A percentile compares a stretch with the other conserved stretches of the same genome.
These are phyloP conservation scores for Ornithoptera priamus DNA, from an alignment of 2,888 invertebrate species.

Conservation along the genomic window DNA sequence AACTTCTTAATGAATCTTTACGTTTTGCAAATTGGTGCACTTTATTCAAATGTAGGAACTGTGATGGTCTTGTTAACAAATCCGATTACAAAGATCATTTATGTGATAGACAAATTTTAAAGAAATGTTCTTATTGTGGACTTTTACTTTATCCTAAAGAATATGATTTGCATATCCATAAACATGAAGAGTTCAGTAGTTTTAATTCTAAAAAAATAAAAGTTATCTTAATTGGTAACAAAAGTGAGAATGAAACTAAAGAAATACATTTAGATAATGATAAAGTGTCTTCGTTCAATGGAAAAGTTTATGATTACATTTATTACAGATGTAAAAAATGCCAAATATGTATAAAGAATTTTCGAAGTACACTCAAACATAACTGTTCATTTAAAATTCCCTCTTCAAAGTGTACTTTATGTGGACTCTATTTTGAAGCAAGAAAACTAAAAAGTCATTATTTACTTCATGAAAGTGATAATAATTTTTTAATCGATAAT, in stretches of 20 bases:
- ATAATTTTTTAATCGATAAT: constrained; percentile 48
- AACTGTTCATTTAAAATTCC: constrained; percentile 43
- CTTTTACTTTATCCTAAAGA: constrained; percentile 46
- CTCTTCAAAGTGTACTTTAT: constrained; percentile 49
- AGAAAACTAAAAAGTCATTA: constrained; percentile 47
- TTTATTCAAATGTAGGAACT: constrained; percentile 61
- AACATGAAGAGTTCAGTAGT: constrained; percentile 48
- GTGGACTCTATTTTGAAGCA: constrained; percentile 49
- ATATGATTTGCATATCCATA: constrained; percentile 46
- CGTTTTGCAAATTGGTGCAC: constrained; percentile 42
- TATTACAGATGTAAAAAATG: constrained; percentile 57
- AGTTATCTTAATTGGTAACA: constrained; percentile 53
- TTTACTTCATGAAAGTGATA: constrained; percentile 50
- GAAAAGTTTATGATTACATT: constrained; percentile 56
- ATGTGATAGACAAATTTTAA: constrained; percentile 45
- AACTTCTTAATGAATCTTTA: constrained; percentile 43
- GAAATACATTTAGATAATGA: constrained; percentile 10
- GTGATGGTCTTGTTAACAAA: constrained; percentile 50
- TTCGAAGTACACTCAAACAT: constrained; percentile 42
- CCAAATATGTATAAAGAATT: constrained; percentile 46
- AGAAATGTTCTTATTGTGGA: constrained; percentile 53
- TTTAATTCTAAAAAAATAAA: constrained; percentile 52
- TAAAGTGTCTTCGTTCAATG: constrained; percentile 43
- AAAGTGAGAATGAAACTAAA: constrained; percentile 20
- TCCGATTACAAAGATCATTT: constrained; percentile 40